Conservation (phyloP, 2,888 invertebrate genomes). For the Drosophila kanekoi region DNA sequence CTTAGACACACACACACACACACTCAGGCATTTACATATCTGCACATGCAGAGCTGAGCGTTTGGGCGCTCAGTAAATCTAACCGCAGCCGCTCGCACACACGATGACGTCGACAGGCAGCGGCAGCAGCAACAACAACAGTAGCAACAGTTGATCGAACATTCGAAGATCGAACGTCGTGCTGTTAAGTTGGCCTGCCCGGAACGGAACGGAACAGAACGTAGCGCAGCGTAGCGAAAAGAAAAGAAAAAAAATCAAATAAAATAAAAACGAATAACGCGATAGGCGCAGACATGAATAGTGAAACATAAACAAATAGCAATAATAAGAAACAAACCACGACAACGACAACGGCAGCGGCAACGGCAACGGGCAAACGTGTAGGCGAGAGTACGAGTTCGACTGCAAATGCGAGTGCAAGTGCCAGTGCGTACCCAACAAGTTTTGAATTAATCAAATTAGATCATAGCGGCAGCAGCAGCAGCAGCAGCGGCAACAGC, state of each 20-base stretch:
- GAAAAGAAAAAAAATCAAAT: constrained; percentile 2
- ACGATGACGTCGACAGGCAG: constrained; percentile 50
- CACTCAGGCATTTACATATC: not conserved
- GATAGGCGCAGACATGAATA: constrained; percentile 35
- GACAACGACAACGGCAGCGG: constrained; percentile 24
- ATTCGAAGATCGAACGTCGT: constrained; percentile 74
- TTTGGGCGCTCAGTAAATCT: constrained; percentile 37
- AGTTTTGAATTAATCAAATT: constrained; percentile 76
- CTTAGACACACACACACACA: not conserved
- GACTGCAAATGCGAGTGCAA: constrained; percentile 22
- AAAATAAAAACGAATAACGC: constrained; percentile 36
- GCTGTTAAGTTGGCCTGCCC: constrained; percentile 71
- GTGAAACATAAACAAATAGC: constrained; percentile 59
- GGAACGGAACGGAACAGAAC: constrained; percentile 51
- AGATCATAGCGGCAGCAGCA: constrained; percentile 58
- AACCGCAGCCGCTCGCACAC: constrained; percentile 51
- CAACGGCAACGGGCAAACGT: constrained; percentile 36
- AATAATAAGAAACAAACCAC: constrained; percentile 51
- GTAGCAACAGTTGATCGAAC: constrained; percentile 66
- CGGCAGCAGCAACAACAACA: constrained; percentile 51
- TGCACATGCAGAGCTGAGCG: not conserved
- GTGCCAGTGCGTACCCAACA: constrained; percentile 63
- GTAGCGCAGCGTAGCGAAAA: constrained; percentile 29
- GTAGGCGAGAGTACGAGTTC: constrained; percentile 42
- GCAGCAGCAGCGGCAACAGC: too few relatives aligned